Evolutionary conservation across 2,113 vertebrate species (phyloP), one percentile per base, ranked within the genome.

Genomic region (Numida meleagris): DNA sequence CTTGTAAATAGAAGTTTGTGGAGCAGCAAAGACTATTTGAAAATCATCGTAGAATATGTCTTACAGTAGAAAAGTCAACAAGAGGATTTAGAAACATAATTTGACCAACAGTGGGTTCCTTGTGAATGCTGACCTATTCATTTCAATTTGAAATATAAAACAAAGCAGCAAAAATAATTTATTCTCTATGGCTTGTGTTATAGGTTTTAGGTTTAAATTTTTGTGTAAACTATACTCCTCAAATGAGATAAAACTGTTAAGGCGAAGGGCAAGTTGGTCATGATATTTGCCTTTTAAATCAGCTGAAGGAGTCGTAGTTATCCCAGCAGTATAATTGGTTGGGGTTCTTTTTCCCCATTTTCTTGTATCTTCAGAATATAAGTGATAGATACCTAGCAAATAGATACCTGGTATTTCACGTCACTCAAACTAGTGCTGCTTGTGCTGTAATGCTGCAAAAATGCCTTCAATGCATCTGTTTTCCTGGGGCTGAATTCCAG

Each of bases 401-500:
- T 29, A 90, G 36, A 14, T 93, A 82, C 19, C 74, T 86, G 82
- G 45, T 93, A 80, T 82, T 89, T 81, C 76, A 68, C 24, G 33
- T 58, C 57, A 57, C 87, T 86, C 68, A 21, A 89, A 62, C 43
- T 63, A 82, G 71, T 58, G 59, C 53, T 76, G 12, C 61, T 33
- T 16, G 90, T 73, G 61, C 71, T 63, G 18, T 88, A 81, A 67
- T 10, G 36, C 40, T 96, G 81, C 79, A 94, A 66, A 96, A 80
- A 65, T 25, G 38, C 42, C 46, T 93, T 61, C 58, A 59, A 33
- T n/a, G 68, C 33, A 31, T 86, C 46, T 95, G 55, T 90, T 89
- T 96, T 93, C 75, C 74, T 38, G 38, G 80, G 77, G 78, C 88
- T 89, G 75, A 93, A 90, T 94, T 96, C 82, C 91, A 97, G 89